phyloP scores from a whole-genome alignment of 1,140 invertebrate species.

The Mizuhopecten yessoensis region DNA sequence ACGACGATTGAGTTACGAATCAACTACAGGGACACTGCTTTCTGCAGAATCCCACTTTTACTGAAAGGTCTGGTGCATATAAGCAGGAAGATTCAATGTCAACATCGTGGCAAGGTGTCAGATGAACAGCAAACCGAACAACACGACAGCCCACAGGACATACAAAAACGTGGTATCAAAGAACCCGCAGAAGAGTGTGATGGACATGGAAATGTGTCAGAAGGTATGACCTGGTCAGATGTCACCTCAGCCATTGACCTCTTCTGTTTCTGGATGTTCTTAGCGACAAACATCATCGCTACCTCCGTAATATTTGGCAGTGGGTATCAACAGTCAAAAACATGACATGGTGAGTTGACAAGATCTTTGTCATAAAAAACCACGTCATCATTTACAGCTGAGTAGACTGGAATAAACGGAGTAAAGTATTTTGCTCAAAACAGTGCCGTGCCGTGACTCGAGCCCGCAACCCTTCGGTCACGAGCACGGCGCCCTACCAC shows the following conservation, averaged over 20 bases:
- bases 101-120: background rate
- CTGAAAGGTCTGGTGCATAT: background rate
- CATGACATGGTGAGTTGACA: too few species aligned
- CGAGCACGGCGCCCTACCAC: too few species aligned
- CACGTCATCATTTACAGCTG: too few species aligned
- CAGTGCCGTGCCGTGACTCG: too few species aligned
- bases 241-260: slow-evolving; percentile 52
- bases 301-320: background rate
- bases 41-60: background rate
- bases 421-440: too few species aligned
- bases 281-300: background rate
- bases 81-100: background rate
- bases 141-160: background rate
- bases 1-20: slow-evolving; percentile 47
- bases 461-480: too few species aligned
- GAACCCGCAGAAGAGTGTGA: background rate
- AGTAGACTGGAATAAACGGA: too few species aligned
- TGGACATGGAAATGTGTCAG: background rate
- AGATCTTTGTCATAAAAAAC: too few species aligned
- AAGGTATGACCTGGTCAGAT: slow-evolving; percentile 7
- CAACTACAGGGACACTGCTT: background rate
- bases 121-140: background rate
- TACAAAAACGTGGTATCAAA: background rate
- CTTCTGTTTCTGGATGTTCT: slow-evolving; percentile 49
- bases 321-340: too few species aligned